A percentile compares a stretch with the other conserved stretches of the same genome.
phyloP scores from a whole-genome alignment of 2,888 invertebrate genomes.

The Phaonia tiefii region DNA sequence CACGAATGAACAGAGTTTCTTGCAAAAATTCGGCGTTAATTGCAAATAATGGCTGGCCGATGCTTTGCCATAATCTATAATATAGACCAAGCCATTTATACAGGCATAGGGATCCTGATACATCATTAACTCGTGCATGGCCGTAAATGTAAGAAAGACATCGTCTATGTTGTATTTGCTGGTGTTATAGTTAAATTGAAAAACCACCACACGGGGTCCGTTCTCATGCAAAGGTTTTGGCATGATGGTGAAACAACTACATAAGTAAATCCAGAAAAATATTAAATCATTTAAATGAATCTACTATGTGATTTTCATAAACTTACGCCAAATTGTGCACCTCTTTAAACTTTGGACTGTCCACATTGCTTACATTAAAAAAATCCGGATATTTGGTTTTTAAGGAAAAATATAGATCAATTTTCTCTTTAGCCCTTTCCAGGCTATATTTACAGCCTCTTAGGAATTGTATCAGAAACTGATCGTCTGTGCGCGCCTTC shows the following conservation, averaged over 20 bases:
- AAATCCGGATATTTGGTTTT: conserved; percentile 72
- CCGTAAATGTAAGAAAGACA: background rate
- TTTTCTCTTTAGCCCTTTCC: conserved; percentile 84
- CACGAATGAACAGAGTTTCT: background rate
- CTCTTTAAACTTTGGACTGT: conserved; percentile 71
- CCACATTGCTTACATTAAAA: conserved; percentile 78
- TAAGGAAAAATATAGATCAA: conserved; percentile 83
- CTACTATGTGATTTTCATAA: background rate
- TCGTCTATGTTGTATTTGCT: background rate
- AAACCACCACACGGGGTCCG: background rate
- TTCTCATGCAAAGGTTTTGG: background rate
- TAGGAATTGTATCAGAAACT: conserved; percentile 84
- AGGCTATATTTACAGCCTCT: conserved; percentile 85
- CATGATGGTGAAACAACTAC: background rate
- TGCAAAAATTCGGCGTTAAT: background rate
- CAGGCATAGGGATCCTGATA: background rate
- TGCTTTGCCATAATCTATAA: background rate
- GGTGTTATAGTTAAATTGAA: background rate
- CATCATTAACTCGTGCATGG: background rate
- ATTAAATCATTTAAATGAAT: background rate
- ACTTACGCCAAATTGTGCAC: conserved; percentile 74
- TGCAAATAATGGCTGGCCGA: background rate
- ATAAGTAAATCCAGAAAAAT: background rate
- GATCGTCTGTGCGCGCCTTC: conserved; percentile 80
- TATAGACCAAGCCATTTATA: background rate